Conservation (phyloP, 2,113 vertebrate species). For the Leuciscus idus region DNA sequence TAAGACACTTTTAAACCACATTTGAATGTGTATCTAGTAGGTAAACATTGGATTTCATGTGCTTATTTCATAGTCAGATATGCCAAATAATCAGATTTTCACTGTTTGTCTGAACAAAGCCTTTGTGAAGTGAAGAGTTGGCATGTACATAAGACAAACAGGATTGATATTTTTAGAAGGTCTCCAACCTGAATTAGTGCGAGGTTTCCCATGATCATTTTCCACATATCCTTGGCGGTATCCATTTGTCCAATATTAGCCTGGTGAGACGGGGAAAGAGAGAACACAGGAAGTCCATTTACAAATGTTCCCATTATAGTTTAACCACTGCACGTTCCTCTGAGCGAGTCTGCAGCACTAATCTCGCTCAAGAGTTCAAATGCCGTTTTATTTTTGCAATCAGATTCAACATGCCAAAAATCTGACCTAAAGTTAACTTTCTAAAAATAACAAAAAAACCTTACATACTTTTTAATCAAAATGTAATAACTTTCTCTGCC, state of each 20-base stretch:
- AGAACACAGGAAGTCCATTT: conserved; percentile 45
- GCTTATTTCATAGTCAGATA: background rate
- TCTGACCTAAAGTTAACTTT: background rate
- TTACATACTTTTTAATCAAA: background rate
- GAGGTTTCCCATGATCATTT: conserved; percentile 95
- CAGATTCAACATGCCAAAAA: background rate
- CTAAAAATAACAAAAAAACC: background rate
- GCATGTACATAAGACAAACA: conserved; percentile 13
- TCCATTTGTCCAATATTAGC: conserved; percentile 99
- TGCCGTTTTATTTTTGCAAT: background rate
- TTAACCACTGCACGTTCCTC: conserved; percentile 12
- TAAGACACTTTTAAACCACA: background rate
- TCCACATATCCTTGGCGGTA: conserved; percentile 94
- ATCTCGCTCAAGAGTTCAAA: background rate
- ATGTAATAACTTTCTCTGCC: too few relatives aligned
- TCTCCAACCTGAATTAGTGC: conserved; percentile 93
- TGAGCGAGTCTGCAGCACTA: background rate
- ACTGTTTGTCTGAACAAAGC: background rate
- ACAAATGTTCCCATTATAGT: conserved; percentile 28
- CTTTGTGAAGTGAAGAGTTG: background rate
- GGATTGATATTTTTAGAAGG: conserved; percentile 5
- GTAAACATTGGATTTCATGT: background rate
- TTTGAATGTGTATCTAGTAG: background rate
- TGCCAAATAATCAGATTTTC: background rate
- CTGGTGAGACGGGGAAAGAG: conserved; percentile 71